Evolutionary conservation across 1,140 invertebrate species (phyloP).

Genomic region (Gyrodactylus bullatarudis): DNA sequence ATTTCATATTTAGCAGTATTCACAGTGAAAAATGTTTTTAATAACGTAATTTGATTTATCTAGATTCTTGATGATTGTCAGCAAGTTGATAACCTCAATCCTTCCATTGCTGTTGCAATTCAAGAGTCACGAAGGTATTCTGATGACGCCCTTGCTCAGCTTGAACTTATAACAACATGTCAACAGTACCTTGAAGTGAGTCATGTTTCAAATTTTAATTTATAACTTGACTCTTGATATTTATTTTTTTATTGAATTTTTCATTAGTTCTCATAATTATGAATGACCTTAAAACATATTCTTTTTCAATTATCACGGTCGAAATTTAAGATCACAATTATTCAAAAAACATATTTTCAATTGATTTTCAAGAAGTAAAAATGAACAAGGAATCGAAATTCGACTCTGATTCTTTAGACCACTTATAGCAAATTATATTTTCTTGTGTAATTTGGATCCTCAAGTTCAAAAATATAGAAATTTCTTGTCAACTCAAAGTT

Average conservation of each 20-base stretch:
- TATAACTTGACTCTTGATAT: too few species aligned
- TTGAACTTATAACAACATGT: not conserved
- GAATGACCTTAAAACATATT: not conserved
- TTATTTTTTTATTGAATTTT: not conserved
- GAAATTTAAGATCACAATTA: too few species aligned
- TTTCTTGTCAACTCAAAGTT: too few species aligned
- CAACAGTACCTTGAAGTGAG: constrained; percentile 1
- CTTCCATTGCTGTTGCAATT: not conserved
- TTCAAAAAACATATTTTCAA: too few species aligned
- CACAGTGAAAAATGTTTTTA: not conserved
- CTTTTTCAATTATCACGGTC: too few species aligned
- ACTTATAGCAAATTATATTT: too few species aligned
- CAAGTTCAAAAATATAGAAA: too few species aligned
- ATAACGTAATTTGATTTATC: not conserved
- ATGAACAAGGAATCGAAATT: too few species aligned
- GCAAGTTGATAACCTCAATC: not conserved
- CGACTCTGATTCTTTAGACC: too few species aligned
- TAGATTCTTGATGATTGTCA: not conserved
- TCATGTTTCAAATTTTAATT: not conserved
- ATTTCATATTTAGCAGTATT: not conserved
- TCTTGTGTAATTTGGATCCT: too few species aligned
- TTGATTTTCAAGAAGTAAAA: too few species aligned
- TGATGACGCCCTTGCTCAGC: not conserved
- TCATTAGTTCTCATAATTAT: not conserved
- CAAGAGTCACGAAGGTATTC: constrained; percentile 1